Base-by-base conservation (phyloP, 1,140 invertebrate genomes). In the Daktulosphaira vitifoliae region DNA sequence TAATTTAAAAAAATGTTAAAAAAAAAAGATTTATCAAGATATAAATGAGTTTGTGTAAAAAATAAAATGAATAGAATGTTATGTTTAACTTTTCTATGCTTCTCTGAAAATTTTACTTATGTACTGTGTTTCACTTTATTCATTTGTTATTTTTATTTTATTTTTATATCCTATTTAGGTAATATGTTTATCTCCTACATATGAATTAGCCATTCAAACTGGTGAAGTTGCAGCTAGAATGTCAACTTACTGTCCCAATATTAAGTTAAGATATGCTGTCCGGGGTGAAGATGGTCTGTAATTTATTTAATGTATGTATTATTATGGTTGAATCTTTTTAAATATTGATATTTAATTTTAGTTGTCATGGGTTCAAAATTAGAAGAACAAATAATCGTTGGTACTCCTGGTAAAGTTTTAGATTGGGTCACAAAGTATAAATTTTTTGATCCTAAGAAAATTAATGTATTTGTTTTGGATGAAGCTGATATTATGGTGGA, bases 401-500 rank as follows among this genome's bases (percentile, higher is more conserved):
- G 95, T 66, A 95, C 92, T 1, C 92, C 92, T 29, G 92, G 91
- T 54, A 93, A 94, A 80, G 84, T 92, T 66, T 74, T 93, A 37
- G 94, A 98, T 75, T 97, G 94, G 94, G 82, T 82, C 37, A 71
- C 88, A 0, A 96, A 93, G 73, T 91, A 86, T 72, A 81, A 81
- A 56, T 85, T 87, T 69, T 93, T 98, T 76, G 89, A 95, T 76
- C 77, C 96, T 50, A 84, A 77, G 68, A 89, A 94, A 78, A 87
- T 98, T 50, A 81, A 76, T 46, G 93, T 97, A 1, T 98, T 98
- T 80, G 94, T 98, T 4, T 78, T 99, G 56, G 96, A 99, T 76
- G 96, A 99, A 80, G 96, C 96, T 9, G 96, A 99, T 79, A 92
- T 99, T 0, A 98, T 99, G 96, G 97, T 99, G 71, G 90, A 89